Evolutionary conservation across 2,113 vertebrate species (phyloP), one percentile per base, ranked within the genome.

Genomic region (Tachysurus fulvidraco): DNA sequence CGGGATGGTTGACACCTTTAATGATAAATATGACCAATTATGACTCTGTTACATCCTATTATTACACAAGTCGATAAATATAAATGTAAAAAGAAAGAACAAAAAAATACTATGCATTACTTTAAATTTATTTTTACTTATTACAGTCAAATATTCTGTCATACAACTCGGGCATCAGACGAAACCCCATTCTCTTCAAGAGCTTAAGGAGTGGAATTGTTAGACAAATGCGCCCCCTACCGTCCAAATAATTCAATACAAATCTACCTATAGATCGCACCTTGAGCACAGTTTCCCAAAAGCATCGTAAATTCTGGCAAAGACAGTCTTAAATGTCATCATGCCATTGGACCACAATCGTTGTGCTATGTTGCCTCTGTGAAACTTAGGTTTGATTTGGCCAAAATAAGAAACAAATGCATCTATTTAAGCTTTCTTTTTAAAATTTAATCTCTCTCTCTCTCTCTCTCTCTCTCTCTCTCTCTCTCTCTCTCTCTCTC

Each of bases 181-280:
- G 54, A 73, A 14, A 59, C 23, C 67, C 28, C 74, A 23, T 23
- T 54, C 55, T 36, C 46, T 44, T 73, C 10, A 46, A 83, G 54
- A 62, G 46, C 57, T 78, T 28, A 36, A 78, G 83, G 44, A 78
- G 83, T 30, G 77, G 46, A 91, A 94, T 82, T 85, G 89, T 88
- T 92, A 90, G 89, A 11, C 92, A 88, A 89, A 94, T 88, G 94
- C 93, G 91, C 90, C 94, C 91, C 94, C 95, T 91, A 90, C 91
- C 89, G 95, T 89, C 0, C 0, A 0, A 16, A 83, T n/a, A 3
- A 73, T 5, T 79, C 19, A 64, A 80, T 60, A 46, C 62, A 77
- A 14, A 28, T 78, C 13, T n/a, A 25, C 36, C 79, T 81, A 25
- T 11, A 81, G 55, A 8, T 5, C 28, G n/a, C 50, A n/a, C 76